These are phyloP conservation scores for Ictalurus punctatus DNA, from an alignment of 2,113 vertebrate species.

Conservation along the genomic window DNA sequence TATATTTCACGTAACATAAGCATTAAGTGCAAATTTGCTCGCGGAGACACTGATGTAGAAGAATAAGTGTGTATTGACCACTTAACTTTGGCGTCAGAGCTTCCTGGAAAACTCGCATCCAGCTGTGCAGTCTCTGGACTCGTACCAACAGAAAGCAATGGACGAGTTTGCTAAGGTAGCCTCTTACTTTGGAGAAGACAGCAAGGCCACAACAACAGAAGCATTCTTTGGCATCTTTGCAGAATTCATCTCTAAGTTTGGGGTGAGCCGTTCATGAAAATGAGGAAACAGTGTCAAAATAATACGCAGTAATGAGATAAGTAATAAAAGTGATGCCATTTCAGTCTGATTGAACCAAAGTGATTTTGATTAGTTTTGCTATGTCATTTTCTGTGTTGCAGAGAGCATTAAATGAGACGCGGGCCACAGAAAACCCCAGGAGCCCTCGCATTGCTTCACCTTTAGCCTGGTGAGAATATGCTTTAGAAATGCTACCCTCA, in stretches of 20 bases:
- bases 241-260: conserved; percentile 95
- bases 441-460: conserved; percentile 87
- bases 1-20: background rate
- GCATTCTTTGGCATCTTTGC: conserved; percentile 95
- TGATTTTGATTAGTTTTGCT: background rate
- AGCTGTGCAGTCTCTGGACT: conserved; percentile 83
- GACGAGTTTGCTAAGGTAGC: conserved; percentile 89
- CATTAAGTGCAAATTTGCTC: background rate
- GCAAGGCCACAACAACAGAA: conserved; percentile 87
- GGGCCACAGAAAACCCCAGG: conserved; percentile 80
- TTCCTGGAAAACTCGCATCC: conserved; percentile 94
- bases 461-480: conserved; percentile 84
- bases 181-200: conserved; percentile 93
- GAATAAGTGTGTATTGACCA: conserved; percentile 32
- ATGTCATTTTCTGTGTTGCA: conserved; percentile 60
- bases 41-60: background rate
- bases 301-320: background rate
- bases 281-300: background rate
- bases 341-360: background rate
- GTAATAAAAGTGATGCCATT: background rate
- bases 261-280: conserved; percentile 74
- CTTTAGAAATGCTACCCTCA: conserved; percentile 53
- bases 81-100: conserved; percentile 75
- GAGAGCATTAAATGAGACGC: conserved; percentile 87
- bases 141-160: conserved; percentile 86